Percentiles rank a stretch among this genome's conserved stretches.
These are phyloP conservation scores for Tachysurus vachellii DNA, from an alignment of 2,113 vertebrate species.

Conservation along the genomic window DNA sequence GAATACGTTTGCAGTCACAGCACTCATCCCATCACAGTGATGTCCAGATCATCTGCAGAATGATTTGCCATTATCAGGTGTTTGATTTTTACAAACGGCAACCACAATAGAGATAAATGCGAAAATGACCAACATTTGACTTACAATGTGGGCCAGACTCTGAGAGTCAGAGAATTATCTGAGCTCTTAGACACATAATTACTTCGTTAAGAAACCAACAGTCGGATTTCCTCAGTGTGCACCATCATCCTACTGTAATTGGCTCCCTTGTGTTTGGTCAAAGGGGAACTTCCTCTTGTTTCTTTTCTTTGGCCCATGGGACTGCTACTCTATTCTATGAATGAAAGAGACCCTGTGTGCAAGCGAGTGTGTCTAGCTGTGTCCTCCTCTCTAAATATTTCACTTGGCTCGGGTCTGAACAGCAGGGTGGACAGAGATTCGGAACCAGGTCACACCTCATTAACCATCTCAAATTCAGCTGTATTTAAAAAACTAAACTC, in stretches of 20 bases:
- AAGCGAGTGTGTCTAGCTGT: conserved; percentile 12
- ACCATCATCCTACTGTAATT: conserved; percentile 54
- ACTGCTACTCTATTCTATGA: conserved; percentile 42
- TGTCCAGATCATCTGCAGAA: conserved; percentile 43
- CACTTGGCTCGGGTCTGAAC: conserved; percentile 29
- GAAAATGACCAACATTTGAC: conserved; percentile 14
- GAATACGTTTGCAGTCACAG: not conserved
- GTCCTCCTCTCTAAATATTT: conserved; percentile 28
- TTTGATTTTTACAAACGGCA: conserved; percentile 34
- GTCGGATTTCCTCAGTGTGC: conserved; percentile 27
- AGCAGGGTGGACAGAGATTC: conserved; percentile 44
- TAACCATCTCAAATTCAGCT: not conserved
- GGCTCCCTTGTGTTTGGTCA: conserved; percentile 64
- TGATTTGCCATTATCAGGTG: conserved; percentile 40
- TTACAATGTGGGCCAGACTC: conserved; percentile 27
- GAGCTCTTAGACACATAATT: conserved; percentile 58
- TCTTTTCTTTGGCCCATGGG: conserved; percentile 57
- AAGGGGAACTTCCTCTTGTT: conserved; percentile 62
- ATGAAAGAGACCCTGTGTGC: conserved; percentile 39
- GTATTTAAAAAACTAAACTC: not conserved
- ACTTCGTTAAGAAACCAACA: conserved; percentile 54
- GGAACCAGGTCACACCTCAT: conserved; percentile 52
- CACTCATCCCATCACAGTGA: not conserved
- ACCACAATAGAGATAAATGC: conserved; percentile 28
- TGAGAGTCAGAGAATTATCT: conserved; percentile 57